A percentile compares a stretch with the other conserved stretches of the same genome.
These are phyloP conservation scores for Crocallis elinguaria DNA, from an alignment of 2,888 invertebrate species.

Conservation along the genomic window DNA sequence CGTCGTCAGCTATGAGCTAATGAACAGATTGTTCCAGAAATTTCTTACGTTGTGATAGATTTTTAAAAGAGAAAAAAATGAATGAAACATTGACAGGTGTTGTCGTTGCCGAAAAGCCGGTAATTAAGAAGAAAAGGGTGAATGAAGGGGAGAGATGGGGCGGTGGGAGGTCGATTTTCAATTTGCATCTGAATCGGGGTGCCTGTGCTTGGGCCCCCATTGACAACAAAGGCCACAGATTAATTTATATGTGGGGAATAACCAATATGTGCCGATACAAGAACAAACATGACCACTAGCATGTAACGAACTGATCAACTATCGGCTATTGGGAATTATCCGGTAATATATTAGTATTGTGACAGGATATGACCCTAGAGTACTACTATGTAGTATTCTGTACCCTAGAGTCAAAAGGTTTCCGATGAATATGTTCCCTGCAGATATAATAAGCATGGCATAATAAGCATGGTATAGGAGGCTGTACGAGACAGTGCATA, in stretches of 20 bases:
- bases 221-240: conserved; percentile 52
- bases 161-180: conserved; percentile 56
- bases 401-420: too few species aligned
- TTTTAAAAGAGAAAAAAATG: conserved; percentile 10
- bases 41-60: background rate
- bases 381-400: too few species aligned
- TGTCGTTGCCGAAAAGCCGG: conserved; percentile 47
- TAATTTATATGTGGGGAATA: conserved; percentile 53
- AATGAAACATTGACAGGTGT: conserved; percentile 47
- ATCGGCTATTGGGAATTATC: background rate
- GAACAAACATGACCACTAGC: background rate
- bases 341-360: background rate
- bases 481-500: too few species aligned
- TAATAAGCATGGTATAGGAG: too few species aligned
- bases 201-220: conserved; percentile 39
- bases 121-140: conserved; percentile 52
- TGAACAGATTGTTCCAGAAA: background rate
- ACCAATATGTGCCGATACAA: conserved; percentile 27
- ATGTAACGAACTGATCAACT: background rate
- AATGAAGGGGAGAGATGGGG: conserved; percentile 38
- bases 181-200: conserved; percentile 64
- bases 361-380: too few species aligned
- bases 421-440: too few species aligned
- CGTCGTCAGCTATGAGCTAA: too few species aligned
- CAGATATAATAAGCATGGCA: too few species aligned